A percentile compares a stretch with the other conserved stretches of the same genome.
Conservation (phyloP, 2,797 vertebrate genomes). For the Crocodylus rhombifer region DNA sequence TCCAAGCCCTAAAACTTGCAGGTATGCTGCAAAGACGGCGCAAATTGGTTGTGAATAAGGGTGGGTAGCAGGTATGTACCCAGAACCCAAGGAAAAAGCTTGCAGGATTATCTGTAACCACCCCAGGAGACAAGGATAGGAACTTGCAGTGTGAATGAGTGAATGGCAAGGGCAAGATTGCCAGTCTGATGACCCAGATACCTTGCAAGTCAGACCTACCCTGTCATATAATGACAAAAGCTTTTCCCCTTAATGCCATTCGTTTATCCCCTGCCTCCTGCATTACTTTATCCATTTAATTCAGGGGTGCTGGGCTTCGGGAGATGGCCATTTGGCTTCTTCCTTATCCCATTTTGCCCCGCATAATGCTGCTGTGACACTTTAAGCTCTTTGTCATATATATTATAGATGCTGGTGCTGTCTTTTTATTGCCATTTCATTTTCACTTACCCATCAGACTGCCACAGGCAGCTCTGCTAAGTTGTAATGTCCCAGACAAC, state of each 20-base stretch:
- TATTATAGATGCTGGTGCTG: neutral
- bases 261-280: neutral
- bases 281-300: neutral
- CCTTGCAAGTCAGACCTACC: too few species aligned
- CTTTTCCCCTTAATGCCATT: neutral
- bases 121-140: too few species aligned
- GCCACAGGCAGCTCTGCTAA: neutral
- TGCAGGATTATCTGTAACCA: too few species aligned
- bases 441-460: neutral
- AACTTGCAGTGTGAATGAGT: too few species aligned
- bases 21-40: too few species aligned
- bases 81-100: too few species aligned
- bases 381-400: neutral
- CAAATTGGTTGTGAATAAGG: too few species aligned
- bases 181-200: too few species aligned
- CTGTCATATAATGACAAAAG: neutral
- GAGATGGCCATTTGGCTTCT: neutral
- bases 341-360: neutral
- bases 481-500: neutral
- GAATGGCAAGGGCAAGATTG: too few species aligned
- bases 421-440: neutral
- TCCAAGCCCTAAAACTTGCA: too few species aligned
- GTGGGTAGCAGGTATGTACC: too few species aligned
- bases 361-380: neutral
- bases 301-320: neutral